Base-by-base conservation (phyloP, 2,113 vertebrate genomes). In the Hiodon alosoides region DNA sequence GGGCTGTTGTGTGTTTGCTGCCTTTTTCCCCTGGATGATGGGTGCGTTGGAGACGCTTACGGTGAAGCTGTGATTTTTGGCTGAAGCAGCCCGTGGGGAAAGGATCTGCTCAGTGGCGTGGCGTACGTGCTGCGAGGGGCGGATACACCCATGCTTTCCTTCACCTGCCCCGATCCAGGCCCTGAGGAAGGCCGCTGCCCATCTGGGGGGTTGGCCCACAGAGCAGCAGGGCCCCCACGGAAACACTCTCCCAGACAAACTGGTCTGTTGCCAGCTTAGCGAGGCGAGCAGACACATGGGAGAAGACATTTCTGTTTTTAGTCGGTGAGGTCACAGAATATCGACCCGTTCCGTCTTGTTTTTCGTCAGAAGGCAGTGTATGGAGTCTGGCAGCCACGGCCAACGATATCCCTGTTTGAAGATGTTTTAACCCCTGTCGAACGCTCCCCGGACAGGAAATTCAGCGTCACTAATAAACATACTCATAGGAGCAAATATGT, bases 281-380 rank as follows among this genome's bases (percentile, higher is more conserved):
- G 9, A 4, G 66, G 67, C 47, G 77, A 79, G 77, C 79, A 80
- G 83, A 57, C 0, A 80, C 70, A 79, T 83, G 84, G 80, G 79
- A 80, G 71, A 16, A 31, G 31, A 31, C 31, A 31, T 31, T 31
- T 31, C 31, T 31, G 31, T 31, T 31, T 31, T 31, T 31, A 31
- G 31, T 31, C 31, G 31, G 31, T 31, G 31, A 31, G 31, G 31
- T 31, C 31, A 31, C 31, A 31, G 31, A 31, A 31, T 2, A 31
- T 2, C 31, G 31, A 2, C 31, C 31, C 2, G 76, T 58, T 76
- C 16, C 47, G n/a, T 59, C 70, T 72, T 17, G 31, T 53, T 10
- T 59, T 17, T 71, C 61, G 6, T 14, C n/a, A 31, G 2, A 31
- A 31, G 55, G 50, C 55, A 9, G 59, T 46, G 58, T 46, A 51